Conservation (phyloP, 2,888 invertebrate species). For the Eilema caniola region DNA sequence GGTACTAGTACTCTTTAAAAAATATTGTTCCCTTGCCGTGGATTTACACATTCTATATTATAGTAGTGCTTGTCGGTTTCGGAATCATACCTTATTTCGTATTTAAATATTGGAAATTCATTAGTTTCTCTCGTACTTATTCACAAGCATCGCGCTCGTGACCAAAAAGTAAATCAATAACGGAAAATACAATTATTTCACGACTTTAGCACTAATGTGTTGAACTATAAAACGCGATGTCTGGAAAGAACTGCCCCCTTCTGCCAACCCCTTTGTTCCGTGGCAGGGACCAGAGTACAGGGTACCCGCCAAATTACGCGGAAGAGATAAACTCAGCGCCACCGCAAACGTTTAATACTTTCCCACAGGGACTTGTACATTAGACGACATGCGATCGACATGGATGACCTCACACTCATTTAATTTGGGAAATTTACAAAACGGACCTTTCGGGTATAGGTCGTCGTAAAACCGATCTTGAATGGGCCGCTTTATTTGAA, state of each 20-base stretch:
- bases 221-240: constrained; percentile 47
- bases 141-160: neutral
- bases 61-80: too few relatives aligned
- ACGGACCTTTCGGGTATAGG: neutral
- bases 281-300: constrained; percentile 7
- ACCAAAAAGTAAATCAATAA: too few relatives aligned
- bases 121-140: neutral
- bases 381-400: neutral
- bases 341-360: constrained; percentile 22
- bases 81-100: too few relatives aligned
- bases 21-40: too few relatives aligned
- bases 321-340: constrained; percentile 61
- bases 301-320: constrained; percentile 57
- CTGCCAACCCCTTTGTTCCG: constrained; percentile 10
- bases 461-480: neutral
- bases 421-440: neutral
- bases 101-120: too few relatives aligned
- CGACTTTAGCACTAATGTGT: constrained; percentile 20
- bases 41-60: too few relatives aligned
- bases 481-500: neutral
- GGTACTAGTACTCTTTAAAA: too few relatives aligned
- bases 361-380: constrained; percentile 14
- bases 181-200: constrained; percentile 15
- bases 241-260: constrained; percentile 32
- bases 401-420: neutral